These are phyloP conservation scores for Orcinus orca DNA, from an alignment of 2,113 vertebrate species.

Conservation along the genomic window DNA sequence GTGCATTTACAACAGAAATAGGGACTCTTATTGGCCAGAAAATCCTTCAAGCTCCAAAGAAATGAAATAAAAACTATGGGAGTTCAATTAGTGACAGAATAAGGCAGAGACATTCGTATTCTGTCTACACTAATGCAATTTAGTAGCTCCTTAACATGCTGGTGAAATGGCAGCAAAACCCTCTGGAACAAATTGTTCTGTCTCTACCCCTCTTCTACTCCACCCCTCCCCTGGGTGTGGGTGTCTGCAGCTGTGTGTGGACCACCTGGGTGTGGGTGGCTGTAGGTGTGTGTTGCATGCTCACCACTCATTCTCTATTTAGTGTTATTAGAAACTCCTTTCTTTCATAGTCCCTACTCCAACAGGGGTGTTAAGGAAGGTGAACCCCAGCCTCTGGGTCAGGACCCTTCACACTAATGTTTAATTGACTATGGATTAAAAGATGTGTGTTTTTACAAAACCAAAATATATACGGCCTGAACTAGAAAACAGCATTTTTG, in stretches of 20 bases:
- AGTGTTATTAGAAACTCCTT: not conserved
- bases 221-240: too few species aligned
- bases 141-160: not conserved
- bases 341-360: not conserved
- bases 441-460: not conserved
- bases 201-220: not conserved
- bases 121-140: not conserved
- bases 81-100: not conserved
- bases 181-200: not conserved
- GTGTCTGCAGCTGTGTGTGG: not conserved
- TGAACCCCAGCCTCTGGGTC: not conserved
- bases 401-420: not conserved
- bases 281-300: rapidly evolving
- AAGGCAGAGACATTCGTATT: not conserved
- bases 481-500: not conserved
- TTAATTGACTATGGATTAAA: not conserved
- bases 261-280: too few species aligned
- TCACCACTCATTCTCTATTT: not conserved
- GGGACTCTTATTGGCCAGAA: not conserved
- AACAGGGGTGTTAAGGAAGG: not conserved
- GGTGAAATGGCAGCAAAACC: not conserved
- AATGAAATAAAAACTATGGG: not conserved
- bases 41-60: not conserved
- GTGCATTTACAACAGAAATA: not conserved
- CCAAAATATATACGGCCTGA: not conserved